These are phyloP conservation scores for Agraylea sexmaculata DNA, from an alignment of 1,140 invertebrate species.

Conservation along the genomic window DNA sequence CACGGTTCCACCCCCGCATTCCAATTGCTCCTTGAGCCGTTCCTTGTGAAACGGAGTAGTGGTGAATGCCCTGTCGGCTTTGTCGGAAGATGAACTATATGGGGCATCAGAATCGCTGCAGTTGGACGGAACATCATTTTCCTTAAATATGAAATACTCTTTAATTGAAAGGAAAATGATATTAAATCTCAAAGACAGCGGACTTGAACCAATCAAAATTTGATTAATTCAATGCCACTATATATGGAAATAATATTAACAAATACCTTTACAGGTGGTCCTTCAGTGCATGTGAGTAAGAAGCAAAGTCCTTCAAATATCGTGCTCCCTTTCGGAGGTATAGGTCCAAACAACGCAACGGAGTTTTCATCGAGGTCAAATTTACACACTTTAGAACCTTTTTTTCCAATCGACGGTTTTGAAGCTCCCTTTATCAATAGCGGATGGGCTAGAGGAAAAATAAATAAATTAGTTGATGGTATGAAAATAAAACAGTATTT, in stretches of 20 bases:
- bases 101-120: constrained; percentile 14
- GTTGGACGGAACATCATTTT: not conserved
- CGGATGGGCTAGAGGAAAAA: constrained; percentile 26
- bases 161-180: not conserved
- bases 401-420: constrained; percentile 35
- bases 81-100: constrained; percentile 22
- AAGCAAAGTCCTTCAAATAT: constrained; percentile 44
- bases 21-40: constrained; percentile 40
- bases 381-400: constrained; percentile 35
- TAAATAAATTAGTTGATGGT: not conserved
- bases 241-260: not conserved
- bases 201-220: not conserved
- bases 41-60: constrained; percentile 43
- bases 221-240: not conserved
- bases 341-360: constrained; percentile 38
- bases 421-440: constrained; percentile 34
- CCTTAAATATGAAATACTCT: constrained; percentile 1
- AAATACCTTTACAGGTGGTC: constrained; percentile 21
- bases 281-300: constrained; percentile 40
- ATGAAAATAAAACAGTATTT: not conserved
- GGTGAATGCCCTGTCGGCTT: constrained; percentile 38
- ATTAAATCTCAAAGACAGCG: not conserved
- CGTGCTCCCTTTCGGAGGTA: constrained; percentile 33
- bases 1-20: constrained; percentile 41
- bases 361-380: constrained; percentile 37